Base-by-base conservation (phyloP, 2,888 invertebrate genomes). In the Phymatocera aterrima region DNA sequence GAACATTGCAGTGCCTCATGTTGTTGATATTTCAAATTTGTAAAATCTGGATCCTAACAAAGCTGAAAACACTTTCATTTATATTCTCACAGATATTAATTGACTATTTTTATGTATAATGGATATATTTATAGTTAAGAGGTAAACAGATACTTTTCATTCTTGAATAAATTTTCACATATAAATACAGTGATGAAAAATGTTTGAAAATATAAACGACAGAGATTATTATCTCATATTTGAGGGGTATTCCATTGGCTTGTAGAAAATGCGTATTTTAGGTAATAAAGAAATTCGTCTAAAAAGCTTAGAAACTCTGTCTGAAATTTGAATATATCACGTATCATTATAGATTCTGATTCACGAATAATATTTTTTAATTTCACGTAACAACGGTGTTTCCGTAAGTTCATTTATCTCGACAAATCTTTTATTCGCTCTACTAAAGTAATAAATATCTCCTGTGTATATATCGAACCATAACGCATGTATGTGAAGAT, bases 391-490 rank as follows among this genome's bases (percentile, higher is more conserved):
- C 81, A 98, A 92, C 80, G 92, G 93, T 65, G 95, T 94, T 82
- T 97, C 95, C 37, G 94, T 95, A 1, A 93, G 91, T 91, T 98
- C 98, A 87, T 97, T 96, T 79, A 99, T 95, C 83, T 96, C 94
- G 18, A 98, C 92, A 90, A 98, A 99, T 79, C 93, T 92, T 90
- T 98, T 97, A 60, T 95, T 94, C 37, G 95, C 94, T 84, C 98
- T 93, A 88, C 97, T 98, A 88, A 99, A 99, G 91, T 97, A 97
- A 90, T 97, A 97, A 86, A 99, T 96, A 90, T 98, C 97, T 0
- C 98, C 99, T 0, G 97, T 97, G 89, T 98, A 98, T 89, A 99
- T 97, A 90, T 99, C 99, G 90, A 99, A 98, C 99, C 99, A 99
- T 51, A 99, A 92, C 0, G 98, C 99, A 87, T 97, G 98, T 82